A percentile compares a stretch with the other conserved stretches of the same genome.
These are phyloP conservation scores for Fabriciana adippe DNA, from an alignment of 2,888 invertebrate species.

Conservation along the genomic window DNA sequence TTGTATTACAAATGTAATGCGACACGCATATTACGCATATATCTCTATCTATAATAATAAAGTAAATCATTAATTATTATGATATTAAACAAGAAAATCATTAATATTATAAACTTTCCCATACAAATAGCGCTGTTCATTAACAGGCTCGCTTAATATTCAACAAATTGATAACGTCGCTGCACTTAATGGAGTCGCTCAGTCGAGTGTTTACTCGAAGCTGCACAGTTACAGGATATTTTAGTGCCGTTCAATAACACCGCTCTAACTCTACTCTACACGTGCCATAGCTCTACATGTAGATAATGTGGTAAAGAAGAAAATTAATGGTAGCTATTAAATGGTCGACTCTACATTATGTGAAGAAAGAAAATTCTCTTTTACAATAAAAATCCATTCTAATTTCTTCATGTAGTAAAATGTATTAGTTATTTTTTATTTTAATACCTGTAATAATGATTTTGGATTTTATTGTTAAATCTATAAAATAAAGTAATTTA, in stretches of 20 bases:
- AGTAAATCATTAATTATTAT: too few relatives aligned
- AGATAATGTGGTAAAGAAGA: conserved; percentile 10
- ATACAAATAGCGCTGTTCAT: conserved; percentile 1
- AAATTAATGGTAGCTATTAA: conserved; percentile 12
- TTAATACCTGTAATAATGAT: too few relatives aligned
- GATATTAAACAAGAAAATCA: too few relatives aligned
- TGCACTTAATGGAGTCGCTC: conserved; percentile 4
- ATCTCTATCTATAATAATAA: too few relatives aligned
- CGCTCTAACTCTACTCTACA: background rate
- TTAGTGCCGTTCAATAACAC: conserved; percentile 22
- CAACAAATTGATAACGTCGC: conserved; percentile 5
- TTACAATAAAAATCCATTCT: background rate
- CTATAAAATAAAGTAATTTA: too few relatives aligned
- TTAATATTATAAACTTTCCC: background rate
- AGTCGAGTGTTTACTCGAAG: conserved; percentile 17
- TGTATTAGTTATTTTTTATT: background rate
- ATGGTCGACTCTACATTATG: background rate
- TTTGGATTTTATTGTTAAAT: too few relatives aligned
- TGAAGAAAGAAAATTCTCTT: background rate
- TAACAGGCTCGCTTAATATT: background rate
- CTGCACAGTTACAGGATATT: conserved; percentile 16
- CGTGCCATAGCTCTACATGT: conserved; percentile 8
- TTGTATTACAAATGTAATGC: too few relatives aligned
- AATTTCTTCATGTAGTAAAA: background rate
- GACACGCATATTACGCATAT: too few relatives aligned